These are phyloP conservation scores for Bombus balteatus DNA, from an alignment of 1,140 invertebrate genomes.

Conservation along the genomic window DNA sequence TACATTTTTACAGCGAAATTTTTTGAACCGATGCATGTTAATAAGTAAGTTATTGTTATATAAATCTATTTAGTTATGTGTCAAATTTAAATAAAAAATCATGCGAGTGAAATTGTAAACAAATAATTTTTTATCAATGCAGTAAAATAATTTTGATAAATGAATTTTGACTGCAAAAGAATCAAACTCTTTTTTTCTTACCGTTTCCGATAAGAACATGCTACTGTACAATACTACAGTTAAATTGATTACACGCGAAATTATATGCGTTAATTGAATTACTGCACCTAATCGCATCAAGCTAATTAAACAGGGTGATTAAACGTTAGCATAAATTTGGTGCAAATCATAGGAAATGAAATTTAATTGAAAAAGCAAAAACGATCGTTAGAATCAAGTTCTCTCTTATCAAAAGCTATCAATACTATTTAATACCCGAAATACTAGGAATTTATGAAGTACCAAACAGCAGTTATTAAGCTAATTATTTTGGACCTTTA, in stretches of 20 bases:
- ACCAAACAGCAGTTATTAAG: background rate
- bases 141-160: background rate
- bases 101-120: background rate
- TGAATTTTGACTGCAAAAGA: background rate
- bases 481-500: background rate
- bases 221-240: no score
- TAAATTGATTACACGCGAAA: background rate
- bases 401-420: background rate
- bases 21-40: no score
- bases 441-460: background rate
- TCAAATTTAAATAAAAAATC: background rate
- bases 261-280: background rate
- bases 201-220: background rate
- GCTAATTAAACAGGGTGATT: background rate
- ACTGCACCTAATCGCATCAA: background rate
- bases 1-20: no score
- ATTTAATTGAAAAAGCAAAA: background rate
- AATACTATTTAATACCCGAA: background rate
- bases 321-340: background rate
- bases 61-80: background rate
- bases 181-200: background rate
- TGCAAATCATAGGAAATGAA: background rate
- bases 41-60: background rate
- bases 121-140: background rate
- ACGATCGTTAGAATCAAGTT: background rate